These are phyloP conservation scores for Coreius guichenoti DNA, from an alignment of 2,797 vertebrate species.

Conservation along the genomic window DNA sequence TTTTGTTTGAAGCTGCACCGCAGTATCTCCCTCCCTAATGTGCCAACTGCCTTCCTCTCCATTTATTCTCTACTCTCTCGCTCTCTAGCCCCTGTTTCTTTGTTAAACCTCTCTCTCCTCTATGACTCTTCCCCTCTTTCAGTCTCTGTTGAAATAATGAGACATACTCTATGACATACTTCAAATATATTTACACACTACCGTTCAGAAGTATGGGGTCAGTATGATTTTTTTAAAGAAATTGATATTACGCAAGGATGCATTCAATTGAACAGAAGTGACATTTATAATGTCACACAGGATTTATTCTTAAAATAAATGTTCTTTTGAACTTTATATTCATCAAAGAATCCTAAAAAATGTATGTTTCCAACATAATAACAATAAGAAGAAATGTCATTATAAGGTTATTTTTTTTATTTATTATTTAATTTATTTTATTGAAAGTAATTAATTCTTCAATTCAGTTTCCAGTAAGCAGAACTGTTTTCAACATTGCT, in stretches of 20 bases:
- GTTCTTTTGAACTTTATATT: neutral
- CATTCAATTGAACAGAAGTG: neutral
- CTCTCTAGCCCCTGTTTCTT: neutral
- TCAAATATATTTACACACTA: neutral
- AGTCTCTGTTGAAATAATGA: neutral
- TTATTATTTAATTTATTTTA: neutral
- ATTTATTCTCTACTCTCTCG: neutral
- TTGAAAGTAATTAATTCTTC: neutral
- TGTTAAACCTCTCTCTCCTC: conserved; percentile 6
- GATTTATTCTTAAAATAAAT: neutral
- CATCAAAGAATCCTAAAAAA: neutral
- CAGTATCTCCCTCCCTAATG: conserved; percentile 26
- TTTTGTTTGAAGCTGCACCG: conserved; percentile 40
- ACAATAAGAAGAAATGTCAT: neutral
- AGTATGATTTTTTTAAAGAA: neutral
- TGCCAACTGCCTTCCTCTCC: neutral
- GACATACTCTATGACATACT: neutral
- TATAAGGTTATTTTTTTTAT: neutral
- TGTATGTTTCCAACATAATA: neutral
- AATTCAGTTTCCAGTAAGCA: neutral
- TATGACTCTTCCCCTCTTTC: conserved; percentile 3
- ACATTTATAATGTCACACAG: neutral
- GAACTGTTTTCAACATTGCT: neutral
- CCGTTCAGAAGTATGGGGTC: neutral
- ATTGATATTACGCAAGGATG: neutral